phyloP scores from a whole-genome alignment of 1,140 invertebrate species.

The Caenorhabditis brenneri region DNA sequence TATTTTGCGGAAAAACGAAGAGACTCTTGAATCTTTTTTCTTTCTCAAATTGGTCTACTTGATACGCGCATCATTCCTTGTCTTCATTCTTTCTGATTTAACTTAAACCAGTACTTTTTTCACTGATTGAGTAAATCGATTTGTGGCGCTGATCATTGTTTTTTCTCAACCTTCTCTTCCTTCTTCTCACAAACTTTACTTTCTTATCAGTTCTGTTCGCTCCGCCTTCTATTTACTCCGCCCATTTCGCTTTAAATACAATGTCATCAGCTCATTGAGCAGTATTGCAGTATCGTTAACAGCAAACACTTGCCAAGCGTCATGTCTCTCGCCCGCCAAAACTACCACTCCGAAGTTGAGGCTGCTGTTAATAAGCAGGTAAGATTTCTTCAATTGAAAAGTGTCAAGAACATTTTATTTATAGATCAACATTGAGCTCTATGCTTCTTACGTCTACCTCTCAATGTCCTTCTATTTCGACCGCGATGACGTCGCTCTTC shows the following conservation, averaged over 20 bases:
- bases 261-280: not conserved
- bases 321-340: slow-evolving; percentile 75
- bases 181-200: not conserved
- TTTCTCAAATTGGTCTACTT: no score
- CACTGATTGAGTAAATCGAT: no score
- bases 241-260: not conserved
- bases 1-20: no score
- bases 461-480: slow-evolving; percentile 83
- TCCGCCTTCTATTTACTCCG: not conserved
- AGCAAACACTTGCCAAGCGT: not conserved
- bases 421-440: slow-evolving; percentile 83
- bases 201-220: not conserved
- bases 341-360: slow-evolving; percentile 81
- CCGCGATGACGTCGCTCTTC: slow-evolving; percentile 80
- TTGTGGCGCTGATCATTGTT: slow-evolving; percentile 30
- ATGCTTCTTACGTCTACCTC: slow-evolving; percentile 83
- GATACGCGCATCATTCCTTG: no score
- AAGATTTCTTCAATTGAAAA: not conserved
- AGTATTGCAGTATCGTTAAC: slow-evolving; percentile 24
- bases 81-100: no score
- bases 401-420: not conserved
- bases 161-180: not conserved
- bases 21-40: no score
- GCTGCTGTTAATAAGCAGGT: slow-evolving; percentile 79
- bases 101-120: no score